These are phyloP conservation scores for Phalacrocorax pelagicus DNA, from an alignment of 2,113 vertebrate genomes.

Conservation along the genomic window DNA sequence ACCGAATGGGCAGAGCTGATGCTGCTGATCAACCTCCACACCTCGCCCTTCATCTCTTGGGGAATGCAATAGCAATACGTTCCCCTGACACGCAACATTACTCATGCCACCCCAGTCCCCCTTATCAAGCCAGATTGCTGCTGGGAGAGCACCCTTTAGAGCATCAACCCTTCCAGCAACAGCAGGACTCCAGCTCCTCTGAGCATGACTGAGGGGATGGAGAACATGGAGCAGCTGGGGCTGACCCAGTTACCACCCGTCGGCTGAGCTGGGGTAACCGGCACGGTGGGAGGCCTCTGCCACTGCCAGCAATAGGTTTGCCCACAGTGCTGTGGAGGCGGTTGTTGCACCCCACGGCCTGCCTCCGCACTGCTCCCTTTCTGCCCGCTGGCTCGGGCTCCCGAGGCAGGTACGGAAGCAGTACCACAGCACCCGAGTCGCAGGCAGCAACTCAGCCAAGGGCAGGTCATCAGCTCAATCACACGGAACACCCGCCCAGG, in stretches of 20 bases:
- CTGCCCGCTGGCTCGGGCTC: rapidly evolving
- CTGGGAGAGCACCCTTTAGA: not conserved
- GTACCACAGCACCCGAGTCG: not conserved
- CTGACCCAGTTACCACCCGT: not conserved
- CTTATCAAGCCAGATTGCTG: not conserved
- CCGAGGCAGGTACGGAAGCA: rapidly evolving
- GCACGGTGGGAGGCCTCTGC: not conserved
- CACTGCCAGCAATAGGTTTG: not conserved
- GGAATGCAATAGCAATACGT: rapidly evolving
- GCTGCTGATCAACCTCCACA: not conserved
- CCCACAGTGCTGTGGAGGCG: rapidly evolving
- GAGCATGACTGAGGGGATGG: not conserved
- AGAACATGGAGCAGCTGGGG: not conserved
- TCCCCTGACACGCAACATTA: not conserved
- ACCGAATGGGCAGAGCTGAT: no score
- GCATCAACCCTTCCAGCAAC: not conserved
- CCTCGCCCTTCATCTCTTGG: not conserved
- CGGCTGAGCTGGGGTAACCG: not conserved
- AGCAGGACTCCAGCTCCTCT: not conserved
- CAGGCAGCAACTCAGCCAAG: not conserved
- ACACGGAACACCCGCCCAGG: rapidly evolving
- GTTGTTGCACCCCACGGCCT: not conserved
- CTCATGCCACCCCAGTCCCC: not conserved
- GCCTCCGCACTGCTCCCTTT: not conserved
- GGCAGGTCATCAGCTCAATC: no score